These are phyloP conservation scores for Drosophila demipolita DNA, from an alignment of 2,888 invertebrate species.

Conservation along the genomic window DNA sequence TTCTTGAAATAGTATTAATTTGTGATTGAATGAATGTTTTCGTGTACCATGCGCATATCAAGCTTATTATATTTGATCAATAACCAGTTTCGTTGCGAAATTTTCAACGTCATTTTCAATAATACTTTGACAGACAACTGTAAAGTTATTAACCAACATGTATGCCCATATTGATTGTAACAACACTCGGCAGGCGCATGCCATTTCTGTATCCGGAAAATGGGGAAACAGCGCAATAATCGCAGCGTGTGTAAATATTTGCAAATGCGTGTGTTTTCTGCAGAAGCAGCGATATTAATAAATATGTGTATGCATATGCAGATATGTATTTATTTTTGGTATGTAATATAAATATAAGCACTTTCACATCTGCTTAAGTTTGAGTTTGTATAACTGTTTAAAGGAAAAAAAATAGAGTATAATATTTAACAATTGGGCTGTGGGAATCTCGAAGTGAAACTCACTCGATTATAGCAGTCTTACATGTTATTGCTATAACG, in stretches of 20 bases:
- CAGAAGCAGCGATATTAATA: background rate
- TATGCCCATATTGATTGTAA: background rate
- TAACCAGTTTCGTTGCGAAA: background rate
- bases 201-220: background rate
- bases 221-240: background rate
- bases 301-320: background rate
- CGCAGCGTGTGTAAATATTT: background rate
- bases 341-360: background rate
- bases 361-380: background rate
- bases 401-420: background rate
- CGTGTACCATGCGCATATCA: background rate
- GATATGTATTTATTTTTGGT: background rate
- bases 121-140: background rate
- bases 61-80: background rate
- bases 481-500: background rate
- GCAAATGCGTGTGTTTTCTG: background rate
- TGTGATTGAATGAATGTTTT: background rate
- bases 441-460: background rate
- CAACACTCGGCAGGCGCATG: background rate
- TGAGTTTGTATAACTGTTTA: background rate
- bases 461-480: background rate
- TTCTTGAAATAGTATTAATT: background rate
- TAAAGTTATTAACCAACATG: background rate
- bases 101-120: too few relatives aligned
- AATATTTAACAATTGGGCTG: background rate